phyloP scores from a whole-genome alignment of 2,113 vertebrate species.

The Antidorcas marsupialis region DNA sequence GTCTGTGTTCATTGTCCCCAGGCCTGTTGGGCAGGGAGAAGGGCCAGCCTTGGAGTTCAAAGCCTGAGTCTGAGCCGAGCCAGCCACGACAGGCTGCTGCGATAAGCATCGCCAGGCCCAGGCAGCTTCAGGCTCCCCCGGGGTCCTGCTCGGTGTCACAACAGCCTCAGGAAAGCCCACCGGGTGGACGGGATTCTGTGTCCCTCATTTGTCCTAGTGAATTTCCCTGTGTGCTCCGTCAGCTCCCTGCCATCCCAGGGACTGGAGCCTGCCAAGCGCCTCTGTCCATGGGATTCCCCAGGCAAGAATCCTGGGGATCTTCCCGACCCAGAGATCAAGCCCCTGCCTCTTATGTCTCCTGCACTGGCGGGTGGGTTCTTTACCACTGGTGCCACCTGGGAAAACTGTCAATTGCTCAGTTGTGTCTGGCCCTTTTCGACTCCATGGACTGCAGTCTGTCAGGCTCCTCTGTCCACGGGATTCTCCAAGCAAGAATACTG shows the following conservation, averaged over 20 bases:
- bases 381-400: background rate
- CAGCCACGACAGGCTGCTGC: background rate
- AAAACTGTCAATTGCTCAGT: background rate
- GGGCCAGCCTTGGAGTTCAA: too few species aligned
- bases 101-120: background rate
- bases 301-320: background rate
- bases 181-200: accelerated
- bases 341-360: background rate
- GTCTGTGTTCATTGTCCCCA: background rate
- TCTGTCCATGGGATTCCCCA: background rate
- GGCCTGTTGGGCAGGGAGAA: background rate
- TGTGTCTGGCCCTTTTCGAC: background rate
- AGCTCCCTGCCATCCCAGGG: background rate
- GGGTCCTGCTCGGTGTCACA: background rate
- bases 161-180: background rate
- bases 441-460: background rate
- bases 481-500: background rate
- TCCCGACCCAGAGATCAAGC: accelerated
- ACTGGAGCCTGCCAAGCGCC: background rate
- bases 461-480: background rate
- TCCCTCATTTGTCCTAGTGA: background rate
- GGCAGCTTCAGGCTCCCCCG: background rate
- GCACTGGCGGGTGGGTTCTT: background rate
- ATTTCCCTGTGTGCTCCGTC: background rate
- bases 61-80: background rate